phyloP scores from a whole-genome alignment of 2,797 vertebrate genomes.

The Chaetodon trifasciatus region DNA sequence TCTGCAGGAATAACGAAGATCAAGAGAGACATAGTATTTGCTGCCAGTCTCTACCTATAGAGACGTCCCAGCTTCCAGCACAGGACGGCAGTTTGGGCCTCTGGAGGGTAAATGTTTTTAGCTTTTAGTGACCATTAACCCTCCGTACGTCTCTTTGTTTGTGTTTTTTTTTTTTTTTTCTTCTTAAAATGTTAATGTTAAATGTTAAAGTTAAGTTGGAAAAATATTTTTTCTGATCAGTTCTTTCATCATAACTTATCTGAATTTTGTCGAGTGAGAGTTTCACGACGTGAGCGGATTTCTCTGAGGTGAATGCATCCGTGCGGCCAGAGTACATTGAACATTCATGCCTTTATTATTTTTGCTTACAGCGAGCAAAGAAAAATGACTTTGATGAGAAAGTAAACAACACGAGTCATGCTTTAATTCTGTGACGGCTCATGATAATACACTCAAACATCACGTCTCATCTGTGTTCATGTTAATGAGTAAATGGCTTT shows the following conservation, averaged over 20 bases:
- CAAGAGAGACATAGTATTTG: constrained; percentile 99
- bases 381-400: neutral
- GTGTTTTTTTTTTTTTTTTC: neutral
- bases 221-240: neutral
- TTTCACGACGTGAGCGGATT: neutral
- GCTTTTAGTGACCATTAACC: neutral
- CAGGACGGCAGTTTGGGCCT: too few species aligned
- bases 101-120: neutral
- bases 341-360: constrained; percentile 46
- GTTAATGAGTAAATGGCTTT: constrained; percentile 80
- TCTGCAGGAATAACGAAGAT: constrained; percentile 96
- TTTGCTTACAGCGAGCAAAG: constrained; percentile 33
- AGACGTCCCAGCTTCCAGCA: neutral
- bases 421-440: constrained; percentile 34
- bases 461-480: constrained; percentile 61
- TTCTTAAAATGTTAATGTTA: neutral
- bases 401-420: constrained; percentile 22
- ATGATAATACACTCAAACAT: constrained; percentile 55
- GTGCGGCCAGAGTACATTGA: constrained; percentile 8
- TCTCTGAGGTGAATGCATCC: neutral
- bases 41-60: constrained; percentile 97
- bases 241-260: too few species aligned
- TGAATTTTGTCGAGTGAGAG: constrained; percentile 8
- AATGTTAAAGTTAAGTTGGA: neutral
- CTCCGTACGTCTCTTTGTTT: neutral